phyloP scores from a whole-genome alignment of 2,888 invertebrate species.

The Muscina levida region DNA sequence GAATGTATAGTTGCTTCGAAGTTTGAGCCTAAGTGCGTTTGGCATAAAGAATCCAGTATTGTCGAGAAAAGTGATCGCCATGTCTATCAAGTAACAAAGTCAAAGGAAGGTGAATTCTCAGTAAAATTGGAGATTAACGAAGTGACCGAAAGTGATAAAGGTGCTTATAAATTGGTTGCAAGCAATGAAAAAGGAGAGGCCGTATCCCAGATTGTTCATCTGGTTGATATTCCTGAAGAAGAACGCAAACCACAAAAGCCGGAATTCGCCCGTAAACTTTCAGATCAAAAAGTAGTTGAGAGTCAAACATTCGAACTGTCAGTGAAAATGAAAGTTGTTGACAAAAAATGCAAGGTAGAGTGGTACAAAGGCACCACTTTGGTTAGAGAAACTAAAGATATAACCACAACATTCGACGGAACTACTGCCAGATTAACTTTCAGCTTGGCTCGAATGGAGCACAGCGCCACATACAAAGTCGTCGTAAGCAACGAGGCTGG shows the following conservation, averaged over 20 bases:
- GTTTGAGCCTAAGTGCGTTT: constrained; percentile 94
- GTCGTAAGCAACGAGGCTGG: constrained; percentile 95
- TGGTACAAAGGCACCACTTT: constrained; percentile 92
- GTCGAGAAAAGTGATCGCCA: constrained; percentile 84
- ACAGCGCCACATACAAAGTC: constrained; percentile 90
- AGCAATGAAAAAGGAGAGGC: constrained; percentile 97
- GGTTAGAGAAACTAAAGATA: constrained; percentile 88
- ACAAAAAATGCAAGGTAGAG: constrained; percentile 89
- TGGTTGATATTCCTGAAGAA: constrained; percentile 89
- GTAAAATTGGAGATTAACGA: constrained; percentile 94
- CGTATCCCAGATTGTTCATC: constrained; percentile 92
- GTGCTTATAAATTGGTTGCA: constrained; percentile 93
- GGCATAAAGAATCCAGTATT: constrained; percentile 93
- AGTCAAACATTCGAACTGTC: constrained; percentile 89
- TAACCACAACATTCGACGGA: constrained; percentile 91
- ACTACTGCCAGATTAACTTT: constrained; percentile 89
- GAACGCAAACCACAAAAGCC: constrained; percentile 90
- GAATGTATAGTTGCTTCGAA: constrained; percentile 96
- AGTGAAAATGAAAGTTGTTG: constrained; percentile 86
- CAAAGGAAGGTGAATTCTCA: constrained; percentile 90
- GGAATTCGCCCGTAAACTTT: constrained; percentile 88
- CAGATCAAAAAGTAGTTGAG: constrained; percentile 86
- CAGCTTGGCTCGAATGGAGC: constrained; percentile 87
- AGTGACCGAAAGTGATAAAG: constrained; percentile 89
- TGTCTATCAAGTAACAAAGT: constrained; percentile 76